Conservation (phyloP, 2,797 vertebrate genomes). For the Chiroxiphia lanceolata region DNA sequence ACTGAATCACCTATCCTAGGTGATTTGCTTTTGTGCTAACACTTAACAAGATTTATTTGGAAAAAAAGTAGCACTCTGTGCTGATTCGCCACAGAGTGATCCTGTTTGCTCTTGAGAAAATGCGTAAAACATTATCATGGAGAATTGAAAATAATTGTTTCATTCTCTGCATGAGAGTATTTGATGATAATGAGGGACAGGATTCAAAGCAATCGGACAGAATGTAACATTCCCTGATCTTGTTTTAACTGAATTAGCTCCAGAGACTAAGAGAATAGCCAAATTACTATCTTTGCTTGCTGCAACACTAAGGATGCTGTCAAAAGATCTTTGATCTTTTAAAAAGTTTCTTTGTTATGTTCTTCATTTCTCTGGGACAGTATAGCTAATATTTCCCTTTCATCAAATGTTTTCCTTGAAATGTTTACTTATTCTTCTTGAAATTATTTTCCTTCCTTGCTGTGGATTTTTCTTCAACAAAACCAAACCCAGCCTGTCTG, state of each 20-base stretch:
- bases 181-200: neutral
- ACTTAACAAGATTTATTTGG: neutral
- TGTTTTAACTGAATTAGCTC: neutral
- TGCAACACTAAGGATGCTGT: neutral
- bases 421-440: neutral
- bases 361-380: neutral
- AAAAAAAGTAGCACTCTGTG: neutral
- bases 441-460: neutral
- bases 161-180: neutral
- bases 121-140: neutral
- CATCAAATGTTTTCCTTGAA: neutral
- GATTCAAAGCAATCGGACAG: neutral
- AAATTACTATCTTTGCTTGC: neutral
- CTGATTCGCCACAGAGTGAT: neutral
- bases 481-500: rapidly evolving
- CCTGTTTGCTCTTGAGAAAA: neutral
- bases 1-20: neutral
- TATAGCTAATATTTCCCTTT: neutral
- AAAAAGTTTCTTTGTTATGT: neutral
- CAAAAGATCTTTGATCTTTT: neutral
- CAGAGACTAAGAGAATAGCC: neutral
- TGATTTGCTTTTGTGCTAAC: neutral
- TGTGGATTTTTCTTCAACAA: neutral
- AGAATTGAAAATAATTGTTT: neutral
- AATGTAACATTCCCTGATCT: neutral